Conservation (phyloP, 1,140 invertebrate genomes). For the Grapholita molesta region DNA sequence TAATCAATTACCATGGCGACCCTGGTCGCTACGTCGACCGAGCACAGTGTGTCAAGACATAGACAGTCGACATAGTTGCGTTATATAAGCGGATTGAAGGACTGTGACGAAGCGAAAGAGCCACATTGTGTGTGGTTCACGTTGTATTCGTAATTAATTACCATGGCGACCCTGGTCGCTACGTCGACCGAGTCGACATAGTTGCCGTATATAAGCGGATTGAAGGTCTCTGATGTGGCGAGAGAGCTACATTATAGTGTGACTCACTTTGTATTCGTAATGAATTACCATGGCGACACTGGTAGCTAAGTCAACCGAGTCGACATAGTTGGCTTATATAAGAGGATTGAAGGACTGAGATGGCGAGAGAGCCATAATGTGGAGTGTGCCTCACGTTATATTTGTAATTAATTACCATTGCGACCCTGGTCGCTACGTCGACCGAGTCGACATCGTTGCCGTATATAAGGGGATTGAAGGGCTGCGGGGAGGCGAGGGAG, state of each 20-base stretch:
- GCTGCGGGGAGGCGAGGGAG: slow-evolving; percentile 59
- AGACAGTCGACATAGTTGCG: slow-evolving; percentile 96
- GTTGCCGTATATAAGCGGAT: slow-evolving; percentile 96
- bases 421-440: slow-evolving; percentile 98
- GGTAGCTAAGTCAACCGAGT: slow-evolving; percentile 98
- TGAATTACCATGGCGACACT: slow-evolving; percentile 95
- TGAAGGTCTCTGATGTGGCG: slow-evolving; percentile 74
- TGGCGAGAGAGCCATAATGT: slow-evolving; percentile 56
- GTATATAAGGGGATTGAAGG: slow-evolving; percentile 92
- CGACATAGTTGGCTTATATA: slow-evolving; percentile 97
- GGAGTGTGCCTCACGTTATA: slow-evolving; percentile 40
- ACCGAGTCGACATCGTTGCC: slow-evolving; percentile 98
- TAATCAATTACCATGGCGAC: slow-evolving; percentile 93
- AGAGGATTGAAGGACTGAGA: slow-evolving; percentile 86
- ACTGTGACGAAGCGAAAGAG: slow-evolving; percentile 60
- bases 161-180: slow-evolving; percentile 99
- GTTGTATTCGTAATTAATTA: slow-evolving; percentile 59
- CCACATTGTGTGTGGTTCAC: too few species aligned
- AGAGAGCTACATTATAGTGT: slow-evolving; percentile 52
- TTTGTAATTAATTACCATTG: slow-evolving; percentile 87
- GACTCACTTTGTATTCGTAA: slow-evolving; percentile 28
- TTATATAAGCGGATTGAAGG: slow-evolving; percentile 92
- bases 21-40: slow-evolving; percentile 98
- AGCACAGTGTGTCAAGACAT: slow-evolving; percentile 56
- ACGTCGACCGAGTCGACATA: slow-evolving; percentile 99